phyloP scores from a whole-genome alignment of 2,888 invertebrate genomes.

The Pseudolycoriella hygida region DNA sequence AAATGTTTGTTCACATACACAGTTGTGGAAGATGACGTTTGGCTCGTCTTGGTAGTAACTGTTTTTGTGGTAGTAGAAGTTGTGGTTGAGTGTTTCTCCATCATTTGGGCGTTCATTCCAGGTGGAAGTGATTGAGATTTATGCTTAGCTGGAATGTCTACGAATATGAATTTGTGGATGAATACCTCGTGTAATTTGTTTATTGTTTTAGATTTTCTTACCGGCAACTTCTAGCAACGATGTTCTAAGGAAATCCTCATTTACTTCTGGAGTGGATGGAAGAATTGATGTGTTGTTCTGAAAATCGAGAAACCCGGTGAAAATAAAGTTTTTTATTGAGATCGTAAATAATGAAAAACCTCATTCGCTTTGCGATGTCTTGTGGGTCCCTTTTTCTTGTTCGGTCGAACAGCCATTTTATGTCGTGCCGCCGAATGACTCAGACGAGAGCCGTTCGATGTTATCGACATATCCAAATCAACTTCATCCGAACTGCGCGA shows the following conservation, averaged over 20 bases:
- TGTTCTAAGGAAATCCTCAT: constrained; percentile 52
- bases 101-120: constrained; percentile 18
- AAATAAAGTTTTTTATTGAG: background rate
- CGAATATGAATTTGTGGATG: background rate
- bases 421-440: constrained; percentile 67
- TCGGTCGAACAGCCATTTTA: constrained; percentile 60
- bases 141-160: constrained; percentile 18
- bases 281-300: constrained; percentile 31
- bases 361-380: constrained; percentile 37
- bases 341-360: background rate
- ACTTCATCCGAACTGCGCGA: constrained; percentile 24
- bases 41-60: background rate
- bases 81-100: constrained; percentile 15
- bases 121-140: constrained; percentile 27
- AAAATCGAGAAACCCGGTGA: too few species aligned
- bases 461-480: constrained; percentile 18
- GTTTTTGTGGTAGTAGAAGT: background rate
- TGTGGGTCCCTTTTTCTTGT: constrained; percentile 56
- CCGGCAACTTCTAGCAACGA: constrained; percentile 38
- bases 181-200: background rate
- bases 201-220: constrained; percentile 4
- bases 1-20: too few species aligned
- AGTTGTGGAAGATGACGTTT: background rate
- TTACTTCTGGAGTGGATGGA: constrained; percentile 58
- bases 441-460: constrained; percentile 20